Base-by-base conservation (phyloP, 2,888 invertebrate genomes). In the Mythimna impura region DNA sequence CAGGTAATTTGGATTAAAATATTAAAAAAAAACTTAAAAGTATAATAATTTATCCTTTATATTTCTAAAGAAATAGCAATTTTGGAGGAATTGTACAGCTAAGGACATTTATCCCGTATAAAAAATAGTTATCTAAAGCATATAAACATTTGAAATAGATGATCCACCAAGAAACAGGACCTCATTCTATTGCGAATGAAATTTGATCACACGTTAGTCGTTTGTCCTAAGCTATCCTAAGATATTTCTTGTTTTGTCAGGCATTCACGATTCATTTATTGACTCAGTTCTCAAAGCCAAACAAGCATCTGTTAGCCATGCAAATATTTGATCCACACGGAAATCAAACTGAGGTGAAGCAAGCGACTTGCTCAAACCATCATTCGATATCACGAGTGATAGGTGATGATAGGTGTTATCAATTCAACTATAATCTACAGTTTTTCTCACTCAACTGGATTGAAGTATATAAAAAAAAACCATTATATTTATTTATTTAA, bases 251-350 rank as follows among this genome's bases (percentile, higher is more conserved):
- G 12, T 43, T 10, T 22, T 12, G 8, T 10, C 14, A 22, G 9
- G 20, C 7, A 34, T 30, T 50, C 25, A 3, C 4, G 57, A 57
- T 43, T 34, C 12, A 60, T 52, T 43, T 74, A 36, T 61, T 67
- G 54, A 50, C 47, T 68, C 20, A 36, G 10, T 60, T 47, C 43
- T 47, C 47, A 22, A 54, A 36, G 17, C n/a, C 2, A 20, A 60
- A 54, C 43, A 54, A 60, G 25, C 66, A 47, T 20, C 4, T 36
- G 25, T 47, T 34, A 58, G 66, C 40, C 30, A 52, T 20, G 25
- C 52, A 47, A 66, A 75, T 73, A 73, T 76, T 76, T 52, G 66
- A 43, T 66, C 54, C 17, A n/a, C 14, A 14, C 34, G 14, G 25
- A 25, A 67, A 76, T 54, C 20, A 67, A 76, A 47, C 36, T 54